phyloP scores from a whole-genome alignment of 2,888 invertebrate species.

The Altica lythri region DNA sequence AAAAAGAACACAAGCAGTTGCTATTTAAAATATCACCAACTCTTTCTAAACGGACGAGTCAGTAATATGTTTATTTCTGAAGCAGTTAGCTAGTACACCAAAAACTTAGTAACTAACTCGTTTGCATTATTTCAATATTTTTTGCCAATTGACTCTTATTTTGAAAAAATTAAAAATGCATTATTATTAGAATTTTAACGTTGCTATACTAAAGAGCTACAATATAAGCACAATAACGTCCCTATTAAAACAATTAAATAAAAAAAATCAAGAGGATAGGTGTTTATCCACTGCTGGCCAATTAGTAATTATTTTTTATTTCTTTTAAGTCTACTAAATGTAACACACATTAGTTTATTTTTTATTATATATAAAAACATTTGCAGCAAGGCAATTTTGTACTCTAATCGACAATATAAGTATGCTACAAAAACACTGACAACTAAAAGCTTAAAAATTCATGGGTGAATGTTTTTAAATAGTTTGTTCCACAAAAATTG shows the following conservation, averaged over 20 bases:
- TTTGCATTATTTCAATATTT: not conserved
- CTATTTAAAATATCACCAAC: conserved; percentile 57
- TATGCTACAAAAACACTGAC: conserved; percentile 55
- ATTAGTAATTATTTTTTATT: conserved; percentile 39
- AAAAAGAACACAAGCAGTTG: conserved; percentile 48
- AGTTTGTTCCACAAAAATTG: too few relatives aligned
- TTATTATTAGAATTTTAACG: too few relatives aligned
- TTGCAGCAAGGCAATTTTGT: conserved; percentile 49
- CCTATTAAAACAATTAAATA: conserved; percentile 36
- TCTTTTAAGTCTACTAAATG: conserved; percentile 33
- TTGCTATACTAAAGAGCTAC: conserved; percentile 1
- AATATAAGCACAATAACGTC: conserved; percentile 7
- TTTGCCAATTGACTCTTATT: too few relatives aligned
- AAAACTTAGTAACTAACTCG: too few relatives aligned
- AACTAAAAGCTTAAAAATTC: conserved; percentile 51
- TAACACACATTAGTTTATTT: conserved; percentile 38
- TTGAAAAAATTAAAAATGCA: too few relatives aligned
- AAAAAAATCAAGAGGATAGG: conserved; percentile 50
- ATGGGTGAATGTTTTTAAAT: conserved; percentile 43
- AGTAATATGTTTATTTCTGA: conserved; percentile 15
- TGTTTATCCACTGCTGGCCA: conserved; percentile 54
- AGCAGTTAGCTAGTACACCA: not conserved
- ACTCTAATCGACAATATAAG: conserved; percentile 46
- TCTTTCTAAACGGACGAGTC: conserved; percentile 41
- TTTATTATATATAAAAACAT: conserved; percentile 34